These are phyloP conservation scores for Alaudala cheleensis DNA, from an alignment of 2,113 vertebrate species.

Conservation along the genomic window DNA sequence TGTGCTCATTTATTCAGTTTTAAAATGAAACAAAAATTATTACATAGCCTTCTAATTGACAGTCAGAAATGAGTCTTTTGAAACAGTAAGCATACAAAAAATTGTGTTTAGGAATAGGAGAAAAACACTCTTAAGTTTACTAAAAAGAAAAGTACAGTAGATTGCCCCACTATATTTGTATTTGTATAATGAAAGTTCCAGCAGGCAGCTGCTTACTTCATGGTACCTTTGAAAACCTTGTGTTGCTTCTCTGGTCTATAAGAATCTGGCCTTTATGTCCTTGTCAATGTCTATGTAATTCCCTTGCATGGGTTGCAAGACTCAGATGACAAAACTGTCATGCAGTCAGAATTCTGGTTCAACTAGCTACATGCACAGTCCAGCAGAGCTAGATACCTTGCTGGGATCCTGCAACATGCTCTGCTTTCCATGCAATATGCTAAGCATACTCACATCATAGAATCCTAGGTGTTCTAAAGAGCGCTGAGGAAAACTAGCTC, in stretches of 20 bases:
- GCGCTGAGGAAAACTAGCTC: not conserved
- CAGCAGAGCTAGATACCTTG: not conserved
- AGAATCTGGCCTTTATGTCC: not conserved
- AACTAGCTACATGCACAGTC: not conserved
- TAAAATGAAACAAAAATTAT: slow-evolving; percentile 26
- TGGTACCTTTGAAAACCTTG: not conserved
- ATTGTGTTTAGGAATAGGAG: not conserved
- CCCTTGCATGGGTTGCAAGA: not conserved
- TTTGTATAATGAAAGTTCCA: not conserved
- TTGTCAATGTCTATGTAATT: not conserved
- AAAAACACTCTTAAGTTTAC: not conserved
- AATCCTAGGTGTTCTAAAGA: not conserved
- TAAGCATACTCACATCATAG: not conserved
- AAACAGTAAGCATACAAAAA: slow-evolving; percentile 26
- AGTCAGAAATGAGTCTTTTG: not conserved
- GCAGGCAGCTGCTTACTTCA: not conserved
- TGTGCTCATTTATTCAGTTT: slow-evolving; percentile 58
- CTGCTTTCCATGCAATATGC: not conserved
- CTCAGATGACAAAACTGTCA: not conserved
- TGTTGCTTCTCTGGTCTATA: not conserved
- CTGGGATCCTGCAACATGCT: not conserved
- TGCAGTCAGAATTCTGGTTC: not conserved
- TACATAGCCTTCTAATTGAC: slow-evolving; percentile 40
- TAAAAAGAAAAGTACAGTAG: not conserved
- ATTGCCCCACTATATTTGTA: not conserved